Conservation (phyloP, 2,113 vertebrate species). For the Petroica traversi region DNA sequence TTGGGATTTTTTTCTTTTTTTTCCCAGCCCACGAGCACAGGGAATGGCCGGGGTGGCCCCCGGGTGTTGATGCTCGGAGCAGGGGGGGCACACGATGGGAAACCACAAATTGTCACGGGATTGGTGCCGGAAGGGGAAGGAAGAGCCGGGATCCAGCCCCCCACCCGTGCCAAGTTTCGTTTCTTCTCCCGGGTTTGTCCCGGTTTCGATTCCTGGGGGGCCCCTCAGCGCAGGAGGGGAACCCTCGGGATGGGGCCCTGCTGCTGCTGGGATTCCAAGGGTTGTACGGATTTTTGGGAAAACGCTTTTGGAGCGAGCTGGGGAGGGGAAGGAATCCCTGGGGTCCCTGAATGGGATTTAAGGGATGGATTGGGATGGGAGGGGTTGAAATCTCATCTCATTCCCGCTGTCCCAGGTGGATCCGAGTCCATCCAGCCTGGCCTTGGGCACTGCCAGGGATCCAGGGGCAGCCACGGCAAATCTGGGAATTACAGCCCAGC, state of each 20-base stretch:
- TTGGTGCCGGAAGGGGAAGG: background rate
- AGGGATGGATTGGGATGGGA: background rate
- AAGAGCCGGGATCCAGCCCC: background rate
- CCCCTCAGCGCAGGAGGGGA: fast-evolving
- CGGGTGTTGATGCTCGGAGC: fast-evolving
- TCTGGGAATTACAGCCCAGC: background rate
- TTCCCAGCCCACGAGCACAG: fast-evolving
- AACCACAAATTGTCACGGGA: background rate
- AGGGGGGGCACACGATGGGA: background rate
- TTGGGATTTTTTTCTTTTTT: too few relatives aligned
- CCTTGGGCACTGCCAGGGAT: background rate
- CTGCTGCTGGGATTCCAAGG: background rate
- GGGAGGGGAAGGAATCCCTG: background rate
- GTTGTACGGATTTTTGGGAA: fast-evolving
- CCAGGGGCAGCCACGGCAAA: background rate
- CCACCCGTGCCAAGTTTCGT: background rate
- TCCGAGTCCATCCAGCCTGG: background rate
- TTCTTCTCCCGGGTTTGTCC: background rate
- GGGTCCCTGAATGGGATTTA: background rate
- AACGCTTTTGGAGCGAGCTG: fast-evolving
- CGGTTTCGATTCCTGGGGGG: background rate
- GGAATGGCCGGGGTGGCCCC: fast-evolving
- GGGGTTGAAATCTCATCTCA: background rate
- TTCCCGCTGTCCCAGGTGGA: background rate
- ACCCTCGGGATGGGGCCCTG: fast-evolving